These are phyloP conservation scores for Caenorhabditis japonica DNA, from an alignment of 2,888 invertebrate genomes.

Conservation along the genomic window DNA sequence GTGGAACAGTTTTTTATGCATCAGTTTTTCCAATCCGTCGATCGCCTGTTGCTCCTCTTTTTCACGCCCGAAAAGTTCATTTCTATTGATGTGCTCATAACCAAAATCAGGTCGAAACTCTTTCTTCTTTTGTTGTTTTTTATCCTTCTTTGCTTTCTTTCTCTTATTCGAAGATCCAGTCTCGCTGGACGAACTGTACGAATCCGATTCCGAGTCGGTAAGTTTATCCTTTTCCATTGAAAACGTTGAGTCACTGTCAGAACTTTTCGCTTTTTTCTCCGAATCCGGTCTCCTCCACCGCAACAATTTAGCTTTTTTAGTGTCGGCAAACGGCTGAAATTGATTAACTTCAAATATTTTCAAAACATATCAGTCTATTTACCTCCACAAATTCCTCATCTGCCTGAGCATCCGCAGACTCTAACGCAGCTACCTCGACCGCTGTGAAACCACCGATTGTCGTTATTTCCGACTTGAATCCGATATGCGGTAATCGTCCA, in stretches of 20 bases:
- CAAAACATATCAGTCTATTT: no score
- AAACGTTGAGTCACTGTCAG: neutral
- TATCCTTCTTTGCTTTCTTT: no score
- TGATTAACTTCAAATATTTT: neutral
- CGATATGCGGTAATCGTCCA: constrained; percentile 23
- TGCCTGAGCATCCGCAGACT: no score
- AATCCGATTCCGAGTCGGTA: neutral
- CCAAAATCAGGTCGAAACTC: constrained; percentile 27
- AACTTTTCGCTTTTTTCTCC: neutral
- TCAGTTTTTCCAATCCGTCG: neutral
- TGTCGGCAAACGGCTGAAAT: constrained; percentile 15
- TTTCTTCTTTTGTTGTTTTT: neutral
- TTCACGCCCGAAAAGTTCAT: constrained; percentile 1
- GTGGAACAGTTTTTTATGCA: neutral
- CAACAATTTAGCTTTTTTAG: constrained; percentile 12
- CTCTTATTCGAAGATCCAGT: no score
- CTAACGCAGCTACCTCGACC: neutral
- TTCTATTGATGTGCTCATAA: constrained; percentile 34
- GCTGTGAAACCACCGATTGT: constrained; percentile 23
- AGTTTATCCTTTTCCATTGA: neutral
- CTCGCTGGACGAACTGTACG: no score
- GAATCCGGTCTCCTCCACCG: neutral
- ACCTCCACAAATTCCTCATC: constrained; percentile 22
- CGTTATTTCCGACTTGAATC: constrained; percentile 19
- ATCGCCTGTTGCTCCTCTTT: constrained; percentile 9